phyloP scores from a whole-genome alignment of 2,113 vertebrate species.

The Apodemus sylvaticus region DNA sequence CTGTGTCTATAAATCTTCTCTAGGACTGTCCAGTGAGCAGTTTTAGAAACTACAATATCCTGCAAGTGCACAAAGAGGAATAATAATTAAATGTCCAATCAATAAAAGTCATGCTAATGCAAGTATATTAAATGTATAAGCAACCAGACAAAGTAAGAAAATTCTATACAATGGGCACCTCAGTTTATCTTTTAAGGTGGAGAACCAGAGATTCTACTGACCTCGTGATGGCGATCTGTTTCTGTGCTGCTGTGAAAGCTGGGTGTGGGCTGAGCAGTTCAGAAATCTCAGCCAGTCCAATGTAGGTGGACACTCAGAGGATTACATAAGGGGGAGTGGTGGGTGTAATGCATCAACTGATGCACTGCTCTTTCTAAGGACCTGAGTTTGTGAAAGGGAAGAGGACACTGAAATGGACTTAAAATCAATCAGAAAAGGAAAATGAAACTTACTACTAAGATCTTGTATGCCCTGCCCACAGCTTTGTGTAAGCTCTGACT shows the following conservation, averaged over 20 bases:
- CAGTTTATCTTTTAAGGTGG: background rate
- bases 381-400: background rate
- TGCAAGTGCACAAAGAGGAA: background rate
- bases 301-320: no score
- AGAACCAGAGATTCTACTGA: constrained; percentile 16
- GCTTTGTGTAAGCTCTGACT: background rate
- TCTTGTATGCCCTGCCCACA: background rate
- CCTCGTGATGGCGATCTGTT: constrained; percentile 27
- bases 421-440: background rate
- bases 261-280: background rate
- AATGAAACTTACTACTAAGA: background rate
- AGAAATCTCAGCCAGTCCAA: background rate
- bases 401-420: constrained; percentile 57
- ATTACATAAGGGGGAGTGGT: background rate
- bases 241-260: background rate
- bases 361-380: background rate
- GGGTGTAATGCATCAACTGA: background rate
- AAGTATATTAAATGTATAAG: background rate
- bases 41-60: background rate
- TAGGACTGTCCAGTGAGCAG: background rate
- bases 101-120: background rate
- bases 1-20: background rate
- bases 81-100: background rate
- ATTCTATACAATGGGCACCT: background rate
- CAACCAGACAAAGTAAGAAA: background rate